Percentiles rank a stretch among this genome's conserved stretches.
Evolutionary conservation across 2,888 invertebrate species (phyloP).

Genomic region (Tethea ocularis): DNA sequence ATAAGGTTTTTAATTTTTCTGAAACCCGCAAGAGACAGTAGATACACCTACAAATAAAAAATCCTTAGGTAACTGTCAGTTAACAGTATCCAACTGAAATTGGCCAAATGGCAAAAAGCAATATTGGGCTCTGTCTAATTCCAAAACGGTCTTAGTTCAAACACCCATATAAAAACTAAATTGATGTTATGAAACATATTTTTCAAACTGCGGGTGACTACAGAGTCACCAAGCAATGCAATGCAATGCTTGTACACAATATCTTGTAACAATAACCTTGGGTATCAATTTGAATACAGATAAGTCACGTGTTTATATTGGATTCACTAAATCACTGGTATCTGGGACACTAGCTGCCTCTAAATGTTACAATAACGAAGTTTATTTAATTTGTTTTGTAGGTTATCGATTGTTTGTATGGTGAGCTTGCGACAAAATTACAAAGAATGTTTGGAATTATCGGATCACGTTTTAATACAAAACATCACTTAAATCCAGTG

Average conservation of each 20-base stretch:
- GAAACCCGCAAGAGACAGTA: too few species aligned
- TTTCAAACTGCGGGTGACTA: not conserved
- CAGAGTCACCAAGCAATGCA: conserved; percentile 3
- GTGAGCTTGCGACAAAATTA: not conserved
- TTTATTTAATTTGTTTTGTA: conserved; percentile 3
- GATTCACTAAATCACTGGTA: conserved; percentile 6
- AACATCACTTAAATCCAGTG: too few species aligned
- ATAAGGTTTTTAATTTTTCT: too few species aligned
- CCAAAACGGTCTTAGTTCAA: too few species aligned
- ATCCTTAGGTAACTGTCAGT: too few species aligned
- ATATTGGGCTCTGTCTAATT: too few species aligned
- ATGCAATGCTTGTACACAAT: not conserved
- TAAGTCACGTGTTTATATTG: not conserved
- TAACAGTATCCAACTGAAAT: too few species aligned
- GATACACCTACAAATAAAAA: too few species aligned
- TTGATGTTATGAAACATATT: too few species aligned
- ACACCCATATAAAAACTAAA: too few species aligned
- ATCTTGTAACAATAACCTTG: conserved; percentile 7
- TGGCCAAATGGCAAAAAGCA: too few species aligned
- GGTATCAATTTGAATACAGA: conserved; percentile 8
- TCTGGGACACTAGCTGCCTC: not conserved
- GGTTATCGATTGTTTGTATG: conserved; percentile 1
- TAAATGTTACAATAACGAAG: not conserved
- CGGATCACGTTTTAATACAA: not conserved
- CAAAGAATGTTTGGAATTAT: not conserved